These are phyloP conservation scores for Axea sp. DNA, from an alignment of 2,888 invertebrate genomes.

Conservation along the genomic window DNA sequence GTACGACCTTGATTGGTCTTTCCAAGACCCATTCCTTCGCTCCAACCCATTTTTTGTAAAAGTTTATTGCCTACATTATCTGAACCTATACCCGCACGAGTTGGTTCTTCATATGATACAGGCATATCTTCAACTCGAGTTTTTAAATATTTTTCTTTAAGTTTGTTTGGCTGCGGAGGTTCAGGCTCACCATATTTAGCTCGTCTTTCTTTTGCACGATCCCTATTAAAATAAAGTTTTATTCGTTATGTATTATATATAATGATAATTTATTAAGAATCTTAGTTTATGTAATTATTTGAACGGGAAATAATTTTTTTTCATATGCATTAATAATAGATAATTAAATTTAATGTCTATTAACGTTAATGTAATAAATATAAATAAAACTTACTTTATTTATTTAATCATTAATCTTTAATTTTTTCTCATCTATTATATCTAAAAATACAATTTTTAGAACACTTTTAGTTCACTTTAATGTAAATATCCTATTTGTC, in stretches of 20 bases:
- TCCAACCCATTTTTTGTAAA: constrained; percentile 99
- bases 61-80: constrained; percentile 97
- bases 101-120: constrained; percentile 80
- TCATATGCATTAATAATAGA: too few relatives aligned
- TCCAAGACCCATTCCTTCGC: constrained; percentile 97
- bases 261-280: too few relatives aligned
- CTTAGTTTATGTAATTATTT: too few relatives aligned
- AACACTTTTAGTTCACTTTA: too few relatives aligned
- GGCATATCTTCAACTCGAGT: constrained; percentile 80
- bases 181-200: constrained; percentile 95
- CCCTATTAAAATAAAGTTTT: constrained; percentile 80
- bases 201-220: constrained; percentile 96
- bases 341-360: too few relatives aligned
- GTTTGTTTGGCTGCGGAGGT: constrained; percentile 86
- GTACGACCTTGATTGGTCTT: constrained; percentile 95
- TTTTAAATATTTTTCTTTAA: constrained; percentile 87
- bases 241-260: neutral
- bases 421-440: too few relatives aligned
- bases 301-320: too few relatives aligned
- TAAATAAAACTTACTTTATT: constrained; percentile 2
- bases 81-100: constrained; percentile 86
- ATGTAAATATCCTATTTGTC: too few relatives aligned
- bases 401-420: too few relatives aligned
- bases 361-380: constrained; percentile 1
- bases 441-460: too few relatives aligned